phyloP scores from a whole-genome alignment of 2,113 vertebrate species.

The Festucalex cinctus region DNA sequence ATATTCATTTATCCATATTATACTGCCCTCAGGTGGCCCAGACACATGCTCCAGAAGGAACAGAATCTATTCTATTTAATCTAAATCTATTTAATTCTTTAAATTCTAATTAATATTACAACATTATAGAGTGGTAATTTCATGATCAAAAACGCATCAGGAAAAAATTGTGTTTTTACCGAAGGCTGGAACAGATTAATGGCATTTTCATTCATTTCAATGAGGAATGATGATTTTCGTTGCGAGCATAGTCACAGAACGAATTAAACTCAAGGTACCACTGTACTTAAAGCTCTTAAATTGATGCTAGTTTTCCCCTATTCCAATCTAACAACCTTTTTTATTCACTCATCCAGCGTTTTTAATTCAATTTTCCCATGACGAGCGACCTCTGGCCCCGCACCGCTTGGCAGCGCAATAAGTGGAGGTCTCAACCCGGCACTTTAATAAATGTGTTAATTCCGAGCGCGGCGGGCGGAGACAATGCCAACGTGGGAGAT shows the following conservation, averaged over 20 bases:
- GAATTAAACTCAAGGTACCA: neutral
- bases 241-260: neutral
- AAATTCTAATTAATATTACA: no score
- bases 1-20: no score
- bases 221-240: neutral
- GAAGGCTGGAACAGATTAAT: neutral
- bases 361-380: conserved; percentile 55
- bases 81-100: no score
- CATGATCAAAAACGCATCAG: no score
- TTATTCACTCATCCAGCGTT: conserved; percentile 60
- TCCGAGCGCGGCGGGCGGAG: conserved; percentile 61
- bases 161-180: neutral
- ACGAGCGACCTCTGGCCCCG: conserved; percentile 34
- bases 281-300: neutral
- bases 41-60: no score
- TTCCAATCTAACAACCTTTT: conserved; percentile 57
- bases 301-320: conserved; percentile 20
- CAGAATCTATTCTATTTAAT: no score
- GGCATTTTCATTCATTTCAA: neutral
- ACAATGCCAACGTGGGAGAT: conserved; percentile 66
- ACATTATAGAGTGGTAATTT: no score
- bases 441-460: conserved; percentile 78
- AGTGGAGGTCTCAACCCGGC: conserved; percentile 62
- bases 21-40: no score
- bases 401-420: conserved; percentile 60